phyloP scores from a whole-genome alignment of 2,797 vertebrate genomes.

The Aselliscus stoliczkanus region DNA sequence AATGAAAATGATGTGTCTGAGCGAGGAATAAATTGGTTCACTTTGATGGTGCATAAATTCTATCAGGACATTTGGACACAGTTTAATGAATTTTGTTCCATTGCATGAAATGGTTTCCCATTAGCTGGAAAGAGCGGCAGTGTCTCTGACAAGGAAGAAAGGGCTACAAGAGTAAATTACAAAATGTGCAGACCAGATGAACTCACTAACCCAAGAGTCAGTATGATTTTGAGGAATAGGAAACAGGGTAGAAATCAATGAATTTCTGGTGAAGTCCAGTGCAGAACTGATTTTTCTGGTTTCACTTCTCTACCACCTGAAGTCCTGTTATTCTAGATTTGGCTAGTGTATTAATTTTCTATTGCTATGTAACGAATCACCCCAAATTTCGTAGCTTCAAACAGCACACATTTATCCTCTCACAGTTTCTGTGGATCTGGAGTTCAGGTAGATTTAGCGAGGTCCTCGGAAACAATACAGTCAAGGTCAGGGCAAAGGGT shows the following conservation, averaged over 20 bases:
- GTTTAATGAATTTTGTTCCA: slow-evolving; percentile 67
- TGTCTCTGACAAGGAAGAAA: slow-evolving; percentile 9
- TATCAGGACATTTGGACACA: slow-evolving; percentile 49
- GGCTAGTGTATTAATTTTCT: neutral
- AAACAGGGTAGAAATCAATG: neutral
- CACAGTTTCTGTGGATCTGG: neutral
- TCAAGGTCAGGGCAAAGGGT: neutral
- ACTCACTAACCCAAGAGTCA: neutral
- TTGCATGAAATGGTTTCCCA: slow-evolving; percentile 41
- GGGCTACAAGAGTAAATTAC: neutral
- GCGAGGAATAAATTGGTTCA: slow-evolving; percentile 64
- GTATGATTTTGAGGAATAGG: neutral
- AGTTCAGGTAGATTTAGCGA: neutral
- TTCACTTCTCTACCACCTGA: neutral
- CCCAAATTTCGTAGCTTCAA: neutral
- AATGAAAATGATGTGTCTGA: slow-evolving; percentile 59
- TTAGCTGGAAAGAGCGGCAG: neutral
- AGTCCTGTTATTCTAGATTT: neutral
- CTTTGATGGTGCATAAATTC: slow-evolving; percentile 67
- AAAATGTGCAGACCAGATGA: neutral
- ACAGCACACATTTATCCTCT: neutral
- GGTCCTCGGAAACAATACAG: neutral
- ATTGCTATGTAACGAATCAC: neutral
- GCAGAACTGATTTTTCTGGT: neutral
- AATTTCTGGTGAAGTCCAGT: neutral